These are phyloP conservation scores for Gasteruption jaculator DNA, from an alignment of 2,888 invertebrate genomes.

Conservation along the genomic window DNA sequence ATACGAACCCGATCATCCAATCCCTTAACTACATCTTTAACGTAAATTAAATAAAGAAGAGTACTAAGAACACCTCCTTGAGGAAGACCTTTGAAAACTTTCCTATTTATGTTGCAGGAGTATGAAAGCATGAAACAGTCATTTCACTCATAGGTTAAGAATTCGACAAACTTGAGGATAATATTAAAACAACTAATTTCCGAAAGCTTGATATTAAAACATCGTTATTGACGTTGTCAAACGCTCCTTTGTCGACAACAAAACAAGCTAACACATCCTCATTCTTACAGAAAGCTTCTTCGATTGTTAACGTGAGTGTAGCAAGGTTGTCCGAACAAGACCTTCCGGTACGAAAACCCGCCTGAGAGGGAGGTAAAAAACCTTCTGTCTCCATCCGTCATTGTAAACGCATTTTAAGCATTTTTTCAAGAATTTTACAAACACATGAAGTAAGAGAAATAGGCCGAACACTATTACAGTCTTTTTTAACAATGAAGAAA, in stretches of 20 bases:
- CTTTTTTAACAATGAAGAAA: neutral
- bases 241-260: conserved; percentile 5
- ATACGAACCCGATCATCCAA: neutral
- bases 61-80: conserved; percentile 17
- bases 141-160: conserved; percentile 1
- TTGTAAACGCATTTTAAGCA: conserved; percentile 2
- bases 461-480: neutral
- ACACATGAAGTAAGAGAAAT: conserved; percentile 1
- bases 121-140: neutral
- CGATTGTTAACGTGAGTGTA: neutral
- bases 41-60: conserved; percentile 10
- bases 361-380: neutral
- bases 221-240: conserved; percentile 3
- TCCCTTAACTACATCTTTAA: neutral
- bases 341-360: conserved; percentile 4
- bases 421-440: conserved; percentile 1
- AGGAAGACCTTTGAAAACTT: conserved; percentile 12
- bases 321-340: conserved; percentile 2
- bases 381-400: neutral
- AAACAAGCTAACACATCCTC: neutral
- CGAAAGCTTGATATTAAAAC: neutral
- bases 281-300: conserved; percentile 7
- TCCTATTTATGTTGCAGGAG: conserved; percentile 1
- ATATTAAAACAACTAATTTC: conserved; percentile 2
- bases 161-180: conserved; percentile 4